phyloP scores from a whole-genome alignment of 2,888 invertebrate genomes.

The Caenorhabditis sp. region DNA sequence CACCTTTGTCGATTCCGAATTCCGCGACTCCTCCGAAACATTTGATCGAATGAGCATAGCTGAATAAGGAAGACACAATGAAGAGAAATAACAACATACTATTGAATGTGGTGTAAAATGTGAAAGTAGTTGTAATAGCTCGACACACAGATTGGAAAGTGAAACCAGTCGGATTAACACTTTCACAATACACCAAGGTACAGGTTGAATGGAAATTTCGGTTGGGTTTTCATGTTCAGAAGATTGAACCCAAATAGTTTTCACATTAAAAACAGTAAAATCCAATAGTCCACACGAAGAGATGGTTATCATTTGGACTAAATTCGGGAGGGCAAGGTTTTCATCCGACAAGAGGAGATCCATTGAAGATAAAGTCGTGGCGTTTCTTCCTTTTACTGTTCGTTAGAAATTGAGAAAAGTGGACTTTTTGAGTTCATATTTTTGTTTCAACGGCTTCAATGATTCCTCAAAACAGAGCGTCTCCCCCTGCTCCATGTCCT shows the following conservation, averaged over 20 bases:
- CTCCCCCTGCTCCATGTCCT: background rate
- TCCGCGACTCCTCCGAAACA: constrained; percentile 54
- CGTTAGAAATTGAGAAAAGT: too few species aligned
- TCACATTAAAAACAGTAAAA: background rate
- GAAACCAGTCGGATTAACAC: constrained; percentile 45
- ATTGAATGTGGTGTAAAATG: constrained; percentile 4
- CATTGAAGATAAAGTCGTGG: background rate
- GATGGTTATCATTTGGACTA: background rate
- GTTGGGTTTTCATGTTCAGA: background rate
- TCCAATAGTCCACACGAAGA: background rate
- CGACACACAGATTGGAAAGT: background rate
- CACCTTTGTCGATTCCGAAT: constrained; percentile 30
- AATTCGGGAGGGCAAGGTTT: background rate
- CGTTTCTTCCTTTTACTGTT: background rate
- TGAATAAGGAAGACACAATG: constrained; percentile 2
- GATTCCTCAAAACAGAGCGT: background rate
- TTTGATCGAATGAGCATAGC: constrained; percentile 34
- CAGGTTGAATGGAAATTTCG: background rate
- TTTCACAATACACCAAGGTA: constrained; percentile 16
- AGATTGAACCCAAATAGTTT: background rate
- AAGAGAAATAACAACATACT: background rate
- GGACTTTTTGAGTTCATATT: too few species aligned
- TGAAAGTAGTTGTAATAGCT: constrained; percentile 18
- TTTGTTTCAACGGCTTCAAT: too few species aligned
- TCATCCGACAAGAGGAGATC: background rate